A percentile compares a stretch with the other conserved stretches of the same genome.
Evolutionary conservation across 2,888 invertebrate species (phyloP).

Genomic region (Chalcosyrphus nemorum): DNA sequence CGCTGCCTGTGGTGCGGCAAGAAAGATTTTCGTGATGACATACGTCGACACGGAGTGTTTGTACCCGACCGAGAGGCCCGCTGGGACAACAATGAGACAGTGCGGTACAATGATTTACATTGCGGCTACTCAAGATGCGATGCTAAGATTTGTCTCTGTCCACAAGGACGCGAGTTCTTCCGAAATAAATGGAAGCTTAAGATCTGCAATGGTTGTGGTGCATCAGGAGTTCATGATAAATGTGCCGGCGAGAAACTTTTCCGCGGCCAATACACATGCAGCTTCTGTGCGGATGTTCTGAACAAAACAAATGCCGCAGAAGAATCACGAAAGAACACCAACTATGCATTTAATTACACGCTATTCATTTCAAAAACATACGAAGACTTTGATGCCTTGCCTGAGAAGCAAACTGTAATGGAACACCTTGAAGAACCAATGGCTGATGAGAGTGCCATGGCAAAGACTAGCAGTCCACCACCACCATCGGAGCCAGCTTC

Average conservation of each 20-base stretch:
- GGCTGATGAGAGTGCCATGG: neutral
- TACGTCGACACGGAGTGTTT: constrained; percentile 77
- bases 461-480: neutral
- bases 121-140: constrained; percentile 85
- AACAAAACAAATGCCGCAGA: neutral
- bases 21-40: constrained; percentile 76
- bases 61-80: constrained; percentile 87
- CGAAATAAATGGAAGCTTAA: constrained; percentile 57
- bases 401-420: neutral
- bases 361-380: constrained; percentile 53
- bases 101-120: constrained; percentile 88
- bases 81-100: constrained; percentile 87
- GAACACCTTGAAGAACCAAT: neutral
- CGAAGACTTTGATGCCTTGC: constrained; percentile 6
- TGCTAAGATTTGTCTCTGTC: constrained; percentile 85
- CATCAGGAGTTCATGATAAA: constrained; percentile 45
- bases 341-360: constrained; percentile 25
- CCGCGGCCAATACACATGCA: constrained; percentile 47
- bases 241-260: constrained; percentile 28
- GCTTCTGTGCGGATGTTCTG: constrained; percentile 23
- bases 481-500: neutral
- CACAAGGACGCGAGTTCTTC: constrained; percentile 83
- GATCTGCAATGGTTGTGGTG: constrained; percentile 47
- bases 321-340: constrained; percentile 3
- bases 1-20: constrained; percentile 79